Evolutionary conservation across 2,113 vertebrate species (phyloP), one percentile per base, ranked within the genome.

Genomic region (Panthera tigris): DNA sequence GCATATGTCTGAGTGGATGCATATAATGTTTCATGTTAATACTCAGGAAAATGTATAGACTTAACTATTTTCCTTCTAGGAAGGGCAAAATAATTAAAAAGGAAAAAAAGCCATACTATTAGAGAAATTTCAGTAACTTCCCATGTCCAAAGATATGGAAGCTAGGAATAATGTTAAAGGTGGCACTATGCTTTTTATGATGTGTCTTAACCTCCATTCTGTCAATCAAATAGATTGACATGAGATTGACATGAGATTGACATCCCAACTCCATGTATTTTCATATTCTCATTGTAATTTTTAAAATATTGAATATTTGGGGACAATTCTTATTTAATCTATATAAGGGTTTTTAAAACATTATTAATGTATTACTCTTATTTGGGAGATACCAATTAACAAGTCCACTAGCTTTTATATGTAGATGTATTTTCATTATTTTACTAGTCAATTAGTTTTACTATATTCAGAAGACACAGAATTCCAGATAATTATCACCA

Each of bases 181-280:
- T 69, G 71, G 27, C 16, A 61, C 14, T 93, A 48, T 36, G 29
- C 82, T 93, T 96, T 48, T 92, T 76, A 83, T 57, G 84, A 89
- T 4, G 5, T 92, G 25, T 73, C n/a, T 89, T 86, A 86, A 84
- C 85, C 94, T 88, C 57, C 84, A 25, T 71, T 96, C 48, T 92
- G 15, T 83, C 91, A 76, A 3, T 95, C 82, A 82, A 68, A 85
- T 57, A 93, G 94, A 95, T 27, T 95, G n/a, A 41, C 89, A 93
- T 88, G 89, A 94, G 33, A 89, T 21, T 95, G n/a, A 41, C 89
- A 93, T 88, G 85, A 94, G n/a, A 86, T 21, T 83, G 76, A 45
- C 50, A 85, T 71, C 50, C 13, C 73, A 92, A 4, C 36, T 79
- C 48, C 78, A 84, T 48, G 45, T 61, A 81, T 95, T 94, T 93